Percentiles rank a stretch among this genome's conserved stretches.
Evolutionary conservation across 2,797 vertebrate genomes (phyloP).

Genomic region (Pangasius djambal): DNA sequence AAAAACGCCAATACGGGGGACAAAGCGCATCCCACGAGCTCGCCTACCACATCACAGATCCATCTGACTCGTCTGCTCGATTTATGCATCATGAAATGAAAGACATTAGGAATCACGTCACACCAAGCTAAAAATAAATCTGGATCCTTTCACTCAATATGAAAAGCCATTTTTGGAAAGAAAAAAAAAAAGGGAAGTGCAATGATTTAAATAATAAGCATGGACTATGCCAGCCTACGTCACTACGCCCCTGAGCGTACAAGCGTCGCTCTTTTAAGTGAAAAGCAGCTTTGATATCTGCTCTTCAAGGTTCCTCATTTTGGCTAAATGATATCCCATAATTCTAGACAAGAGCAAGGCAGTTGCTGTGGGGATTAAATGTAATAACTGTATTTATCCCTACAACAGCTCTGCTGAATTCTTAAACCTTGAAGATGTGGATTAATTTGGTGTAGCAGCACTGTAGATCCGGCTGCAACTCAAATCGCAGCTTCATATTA

Average conservation of each 20-base stretch:
- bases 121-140: conserved; percentile 21
- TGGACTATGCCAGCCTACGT: background rate
- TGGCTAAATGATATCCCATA: background rate
- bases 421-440: background rate
- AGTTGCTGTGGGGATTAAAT: background rate
- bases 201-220: background rate
- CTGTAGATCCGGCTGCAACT: background rate
- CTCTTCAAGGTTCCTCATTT: background rate
- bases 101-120: conserved; percentile 25
- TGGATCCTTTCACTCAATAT: background rate
- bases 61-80: conserved; percentile 26
- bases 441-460: background rate
- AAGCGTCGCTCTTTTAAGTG: background rate
- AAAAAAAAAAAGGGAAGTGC: background rate
- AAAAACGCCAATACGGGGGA: conserved; percentile 45
- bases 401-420: background rate
- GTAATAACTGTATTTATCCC: background rate
- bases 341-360: background rate
- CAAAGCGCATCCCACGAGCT: conserved; percentile 44
- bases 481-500: background rate
- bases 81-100: conserved; percentile 8
- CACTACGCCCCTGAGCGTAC: background rate
- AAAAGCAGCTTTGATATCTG: background rate
- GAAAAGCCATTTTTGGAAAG: background rate
- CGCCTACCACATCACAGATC: conserved; percentile 43